Percentiles rank a stretch among this genome's conserved stretches.
Conservation (phyloP, 2,888 invertebrate species). For the Tetanocera ferruginea region DNA sequence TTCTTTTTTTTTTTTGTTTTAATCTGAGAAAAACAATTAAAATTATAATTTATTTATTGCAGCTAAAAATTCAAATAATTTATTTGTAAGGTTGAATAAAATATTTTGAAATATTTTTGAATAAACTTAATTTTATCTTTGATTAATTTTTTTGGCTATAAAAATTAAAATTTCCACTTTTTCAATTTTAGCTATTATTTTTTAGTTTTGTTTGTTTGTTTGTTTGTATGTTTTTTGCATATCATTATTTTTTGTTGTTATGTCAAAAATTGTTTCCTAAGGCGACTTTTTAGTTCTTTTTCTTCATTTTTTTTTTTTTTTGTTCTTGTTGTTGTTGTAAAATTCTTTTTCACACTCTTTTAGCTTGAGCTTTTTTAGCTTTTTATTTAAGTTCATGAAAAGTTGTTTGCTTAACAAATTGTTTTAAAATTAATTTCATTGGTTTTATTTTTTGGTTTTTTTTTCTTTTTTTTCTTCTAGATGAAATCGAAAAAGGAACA, state of each 20-base stretch:
- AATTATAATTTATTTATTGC: not conserved
- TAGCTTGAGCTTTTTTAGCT: not conserved
- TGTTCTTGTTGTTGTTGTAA: constrained; percentile 1
- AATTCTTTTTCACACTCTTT: not conserved
- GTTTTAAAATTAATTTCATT: not conserved
- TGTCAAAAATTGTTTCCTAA: constrained; percentile 32
- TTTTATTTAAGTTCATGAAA: constrained; percentile 6
- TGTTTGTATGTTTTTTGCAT: not conserved
- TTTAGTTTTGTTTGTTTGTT: not conserved
- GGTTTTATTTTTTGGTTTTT: not conserved
- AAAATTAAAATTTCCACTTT: constrained; percentile 66
- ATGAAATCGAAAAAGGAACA: constrained; percentile 11
- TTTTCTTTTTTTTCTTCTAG: not conserved
- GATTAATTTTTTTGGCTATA: constrained; percentile 64
- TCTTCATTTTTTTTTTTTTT: constrained; percentile 8
- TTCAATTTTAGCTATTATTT: constrained; percentile 15
- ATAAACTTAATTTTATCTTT: constrained; percentile 45
- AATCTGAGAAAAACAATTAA: not conserved
- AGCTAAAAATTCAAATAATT: constrained; percentile 12
- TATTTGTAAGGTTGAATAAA: not conserved
- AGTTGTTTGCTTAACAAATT: not conserved
- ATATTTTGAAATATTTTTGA: not conserved
- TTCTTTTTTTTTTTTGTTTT: not conserved
- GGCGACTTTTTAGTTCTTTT: constrained; percentile 28
- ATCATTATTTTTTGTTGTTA: not conserved